phyloP scores from a whole-genome alignment of 2,113 vertebrate genomes.

The Hydrolagus affinis region DNA sequence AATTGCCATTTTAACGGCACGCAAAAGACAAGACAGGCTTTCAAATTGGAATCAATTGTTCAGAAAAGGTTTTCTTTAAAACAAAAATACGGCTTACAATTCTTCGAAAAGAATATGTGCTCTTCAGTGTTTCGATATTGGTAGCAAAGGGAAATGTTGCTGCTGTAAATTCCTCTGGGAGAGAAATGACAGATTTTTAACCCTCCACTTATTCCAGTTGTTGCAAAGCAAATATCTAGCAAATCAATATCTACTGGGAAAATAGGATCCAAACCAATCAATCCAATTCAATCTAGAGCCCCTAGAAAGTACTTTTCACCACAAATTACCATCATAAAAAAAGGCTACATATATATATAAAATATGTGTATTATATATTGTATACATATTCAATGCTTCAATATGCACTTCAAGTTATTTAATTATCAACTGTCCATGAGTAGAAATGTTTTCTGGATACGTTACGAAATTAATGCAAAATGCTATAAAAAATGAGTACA shows the following conservation, averaged over 20 bases:
- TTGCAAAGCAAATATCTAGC: no score
- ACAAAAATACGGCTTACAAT: neutral
- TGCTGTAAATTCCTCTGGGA: neutral
- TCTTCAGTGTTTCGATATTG: neutral
- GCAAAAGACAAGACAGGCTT: neutral
- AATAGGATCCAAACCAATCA: neutral
- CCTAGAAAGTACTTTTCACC: neutral
- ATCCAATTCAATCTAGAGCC: neutral
- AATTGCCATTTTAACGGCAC: no score
- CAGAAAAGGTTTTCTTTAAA: neutral
- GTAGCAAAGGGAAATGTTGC: neutral
- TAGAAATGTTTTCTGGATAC: neutral
- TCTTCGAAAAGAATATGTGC: neutral
- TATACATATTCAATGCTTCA: neutral
- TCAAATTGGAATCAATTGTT: neutral
- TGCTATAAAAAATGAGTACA: neutral
- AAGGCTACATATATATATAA: neutral
- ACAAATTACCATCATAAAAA: neutral
- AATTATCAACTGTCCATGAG: neutral
- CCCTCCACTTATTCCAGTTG: neutral
- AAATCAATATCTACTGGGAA: neutral
- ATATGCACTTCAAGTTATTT: neutral
- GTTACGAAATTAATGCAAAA: neutral
- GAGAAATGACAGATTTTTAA: neutral
- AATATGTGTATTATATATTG: no score